Evolutionary conservation across 1,140 invertebrate genomes (phyloP).

Genomic region (Muscidifurax raptorellus): DNA sequence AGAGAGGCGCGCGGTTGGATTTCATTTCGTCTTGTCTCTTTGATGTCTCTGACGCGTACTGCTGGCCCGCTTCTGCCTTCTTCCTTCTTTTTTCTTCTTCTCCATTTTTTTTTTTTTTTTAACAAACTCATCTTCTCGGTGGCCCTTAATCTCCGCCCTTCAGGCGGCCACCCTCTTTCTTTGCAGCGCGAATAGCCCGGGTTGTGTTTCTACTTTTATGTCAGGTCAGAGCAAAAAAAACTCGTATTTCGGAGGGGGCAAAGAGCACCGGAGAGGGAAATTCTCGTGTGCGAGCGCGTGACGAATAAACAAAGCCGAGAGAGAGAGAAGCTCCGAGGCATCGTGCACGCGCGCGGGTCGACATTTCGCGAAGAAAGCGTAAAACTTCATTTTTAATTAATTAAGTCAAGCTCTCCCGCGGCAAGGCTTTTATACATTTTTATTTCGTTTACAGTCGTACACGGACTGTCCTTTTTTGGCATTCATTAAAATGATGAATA

Average conservation of each 20-base stretch:
- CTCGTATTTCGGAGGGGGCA: background rate
- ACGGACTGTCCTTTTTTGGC: background rate
- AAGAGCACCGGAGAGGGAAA: conserved; percentile 16
- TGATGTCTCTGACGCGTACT: conserved; percentile 75
- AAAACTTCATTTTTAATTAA: conserved; percentile 39
- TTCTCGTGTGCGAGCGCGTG: background rate
- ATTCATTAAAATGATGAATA: conserved; percentile 15
- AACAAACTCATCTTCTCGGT: conserved; percentile 75
- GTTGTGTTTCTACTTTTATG: conserved; percentile 31
- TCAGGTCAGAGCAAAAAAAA: conserved; percentile 22
- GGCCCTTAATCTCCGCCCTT: conserved; percentile 75
- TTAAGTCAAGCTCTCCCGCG: background rate
- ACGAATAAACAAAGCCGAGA: conserved; percentile 36
- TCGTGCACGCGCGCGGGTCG: background rate
- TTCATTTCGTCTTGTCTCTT: conserved; percentile 76
- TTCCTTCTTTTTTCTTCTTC: conserved; percentile 1
- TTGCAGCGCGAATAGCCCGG: conserved; percentile 1
- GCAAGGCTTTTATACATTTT: conserved; percentile 22
- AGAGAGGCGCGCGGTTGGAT: conserved; percentile 67
- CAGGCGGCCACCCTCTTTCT: conserved; percentile 61
- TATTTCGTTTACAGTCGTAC: background rate
- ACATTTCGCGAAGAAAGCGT: conserved; percentile 17
- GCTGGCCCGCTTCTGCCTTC: conserved; percentile 72
- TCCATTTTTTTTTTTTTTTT: conserved; percentile 57
- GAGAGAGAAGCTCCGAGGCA: background rate